phyloP scores from a whole-genome alignment of 2,888 invertebrate species.

The Pristionchus exspectatus region DNA sequence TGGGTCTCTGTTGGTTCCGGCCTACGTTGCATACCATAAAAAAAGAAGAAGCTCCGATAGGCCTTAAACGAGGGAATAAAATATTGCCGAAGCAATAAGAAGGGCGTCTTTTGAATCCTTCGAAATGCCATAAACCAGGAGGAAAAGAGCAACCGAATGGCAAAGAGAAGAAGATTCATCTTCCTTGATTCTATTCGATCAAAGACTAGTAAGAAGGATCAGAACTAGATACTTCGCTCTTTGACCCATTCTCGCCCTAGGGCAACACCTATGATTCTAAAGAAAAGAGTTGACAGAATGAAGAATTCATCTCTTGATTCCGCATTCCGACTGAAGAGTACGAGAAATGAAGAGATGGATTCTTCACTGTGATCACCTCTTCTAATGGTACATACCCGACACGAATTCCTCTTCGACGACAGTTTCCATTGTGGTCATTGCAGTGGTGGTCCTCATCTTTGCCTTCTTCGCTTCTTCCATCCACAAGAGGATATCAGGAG shows the following conservation, averaged over 20 bases:
- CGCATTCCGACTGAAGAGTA: too few relatives aligned
- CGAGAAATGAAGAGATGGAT: too few relatives aligned
- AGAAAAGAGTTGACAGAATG: too few relatives aligned
- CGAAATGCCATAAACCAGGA: slow-evolving; percentile 17
- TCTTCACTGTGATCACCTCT: too few relatives aligned
- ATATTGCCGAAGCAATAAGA: background rate
- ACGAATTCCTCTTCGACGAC: background rate
- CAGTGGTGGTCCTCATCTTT: background rate
- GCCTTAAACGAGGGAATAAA: background rate
- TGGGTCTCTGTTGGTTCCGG: background rate
- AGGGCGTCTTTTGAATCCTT: background rate
- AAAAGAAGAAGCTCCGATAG: background rate
- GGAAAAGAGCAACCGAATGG: slow-evolving; percentile 5
- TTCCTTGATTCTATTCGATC: background rate
- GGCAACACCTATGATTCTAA: too few relatives aligned
- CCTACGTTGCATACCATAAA: background rate
- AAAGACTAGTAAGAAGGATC: background rate
- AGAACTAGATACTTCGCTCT: too few relatives aligned
- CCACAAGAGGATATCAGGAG: background rate
- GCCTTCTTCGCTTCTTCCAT: background rate
- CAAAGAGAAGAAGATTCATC: slow-evolving; percentile 1
- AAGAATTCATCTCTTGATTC: too few relatives aligned
- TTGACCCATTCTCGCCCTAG: too few relatives aligned
- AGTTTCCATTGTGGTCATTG: background rate
- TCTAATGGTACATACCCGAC: background rate